phyloP scores from a whole-genome alignment of 1,140 invertebrate genomes.

The Ostrea denselamellosa region DNA sequence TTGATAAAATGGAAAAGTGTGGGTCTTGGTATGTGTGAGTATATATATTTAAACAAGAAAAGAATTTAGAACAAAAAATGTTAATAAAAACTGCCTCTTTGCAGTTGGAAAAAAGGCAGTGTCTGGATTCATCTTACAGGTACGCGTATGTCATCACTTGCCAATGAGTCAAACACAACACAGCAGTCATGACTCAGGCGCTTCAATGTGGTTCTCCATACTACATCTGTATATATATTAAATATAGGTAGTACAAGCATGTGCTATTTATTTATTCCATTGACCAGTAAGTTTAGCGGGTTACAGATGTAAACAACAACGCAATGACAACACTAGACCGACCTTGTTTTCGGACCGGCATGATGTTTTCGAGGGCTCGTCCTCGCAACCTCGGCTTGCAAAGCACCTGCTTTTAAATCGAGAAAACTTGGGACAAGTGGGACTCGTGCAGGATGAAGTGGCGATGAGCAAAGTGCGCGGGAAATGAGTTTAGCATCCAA shows the following conservation, averaged over 20 bases:
- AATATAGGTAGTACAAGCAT: neutral
- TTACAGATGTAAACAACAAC: neutral
- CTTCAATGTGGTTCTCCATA: no score
- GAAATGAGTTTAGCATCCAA: slow-evolving; percentile 31
- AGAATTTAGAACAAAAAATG: no score
- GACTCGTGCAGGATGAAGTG: neutral
- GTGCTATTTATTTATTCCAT: neutral
- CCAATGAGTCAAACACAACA: no score
- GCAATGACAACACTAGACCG: neutral
- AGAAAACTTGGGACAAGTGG: neutral
- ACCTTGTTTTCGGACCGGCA: slow-evolving; percentile 45
- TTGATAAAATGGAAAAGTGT: no score
- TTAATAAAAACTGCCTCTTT: no score
- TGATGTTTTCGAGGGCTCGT: slow-evolving; percentile 6
- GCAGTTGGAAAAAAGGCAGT: no score
- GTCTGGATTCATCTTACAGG: no score
- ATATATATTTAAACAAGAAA: no score
- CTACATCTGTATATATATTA: no score
- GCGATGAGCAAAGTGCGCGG: neutral
- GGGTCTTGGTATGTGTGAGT: no score
- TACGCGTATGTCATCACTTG: no score
- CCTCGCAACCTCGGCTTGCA: slow-evolving; percentile 19
- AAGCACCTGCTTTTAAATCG: neutral
- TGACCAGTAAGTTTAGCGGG: neutral
- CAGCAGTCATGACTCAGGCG: no score